A percentile compares a stretch with the other conserved stretches of the same genome.
phyloP scores from a whole-genome alignment of 1,140 invertebrate species.

The Papilio polytes region DNA sequence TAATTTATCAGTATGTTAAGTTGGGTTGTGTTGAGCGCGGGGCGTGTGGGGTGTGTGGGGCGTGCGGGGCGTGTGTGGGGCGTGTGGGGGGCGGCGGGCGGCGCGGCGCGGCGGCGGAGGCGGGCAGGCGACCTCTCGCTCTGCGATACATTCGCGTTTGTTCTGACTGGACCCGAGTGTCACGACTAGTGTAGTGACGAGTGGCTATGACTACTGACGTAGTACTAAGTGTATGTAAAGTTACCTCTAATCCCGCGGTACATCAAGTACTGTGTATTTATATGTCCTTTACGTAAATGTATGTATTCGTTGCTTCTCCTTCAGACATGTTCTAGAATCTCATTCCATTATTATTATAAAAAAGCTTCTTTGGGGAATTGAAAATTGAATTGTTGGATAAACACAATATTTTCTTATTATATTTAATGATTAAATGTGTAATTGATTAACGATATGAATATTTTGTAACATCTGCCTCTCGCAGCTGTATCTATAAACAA shows the following conservation, averaged over 20 bases:
- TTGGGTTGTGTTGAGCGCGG: slow-evolving; percentile 44
- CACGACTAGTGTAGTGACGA: slow-evolving; percentile 42
- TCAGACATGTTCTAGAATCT: slow-evolving; percentile 50
- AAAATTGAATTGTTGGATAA: slow-evolving; percentile 56
- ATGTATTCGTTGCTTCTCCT: slow-evolving; percentile 39
- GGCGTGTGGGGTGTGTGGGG: too few species aligned
- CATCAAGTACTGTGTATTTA: slow-evolving; percentile 58
- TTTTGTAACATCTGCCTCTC: neutral
- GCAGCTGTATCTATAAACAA: neutral
- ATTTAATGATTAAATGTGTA: slow-evolving; percentile 44
- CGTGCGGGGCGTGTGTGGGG: too few species aligned
- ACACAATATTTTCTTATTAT: slow-evolving; percentile 66
- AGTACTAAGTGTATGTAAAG: slow-evolving; percentile 62
- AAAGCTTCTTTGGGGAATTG: slow-evolving; percentile 64
- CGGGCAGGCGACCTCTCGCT: slow-evolving; percentile 45
- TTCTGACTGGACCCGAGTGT: slow-evolving; percentile 41
- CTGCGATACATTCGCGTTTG: slow-evolving; percentile 38
- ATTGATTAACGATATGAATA: slow-evolving; percentile 24
- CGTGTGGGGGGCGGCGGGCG: slow-evolving; percentile 37
- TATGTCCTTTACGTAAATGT: slow-evolving; percentile 46
- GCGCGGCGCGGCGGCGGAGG: slow-evolving; percentile 47
- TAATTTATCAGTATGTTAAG: slow-evolving; percentile 59
- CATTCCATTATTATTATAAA: slow-evolving; percentile 49
- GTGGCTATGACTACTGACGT: slow-evolving; percentile 61
- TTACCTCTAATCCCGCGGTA: slow-evolving; percentile 51